Conservation (phyloP, 2,888 invertebrate species). For the Herminia tarsipennalis region DNA sequence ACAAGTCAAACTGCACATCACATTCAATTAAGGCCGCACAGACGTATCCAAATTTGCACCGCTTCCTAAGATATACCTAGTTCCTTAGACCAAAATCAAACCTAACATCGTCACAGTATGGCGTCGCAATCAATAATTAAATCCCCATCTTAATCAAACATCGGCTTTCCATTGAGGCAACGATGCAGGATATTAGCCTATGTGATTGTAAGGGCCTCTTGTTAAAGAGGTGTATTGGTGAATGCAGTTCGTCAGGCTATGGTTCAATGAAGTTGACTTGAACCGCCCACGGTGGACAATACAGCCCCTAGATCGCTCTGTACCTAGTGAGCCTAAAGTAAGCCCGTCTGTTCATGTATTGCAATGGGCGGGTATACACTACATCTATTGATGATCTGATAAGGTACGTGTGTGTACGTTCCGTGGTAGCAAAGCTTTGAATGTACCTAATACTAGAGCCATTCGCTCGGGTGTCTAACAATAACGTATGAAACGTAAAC, state of each 20-base stretch:
- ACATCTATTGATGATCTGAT: conserved; percentile 4
- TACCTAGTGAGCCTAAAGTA: neutral
- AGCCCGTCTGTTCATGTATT: neutral
- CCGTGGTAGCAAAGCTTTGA: neutral
- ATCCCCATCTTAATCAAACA: conserved; percentile 4
- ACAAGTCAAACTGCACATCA: too few species aligned
- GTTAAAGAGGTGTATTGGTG: neutral
- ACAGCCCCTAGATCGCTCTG: neutral
- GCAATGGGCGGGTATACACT: neutral
- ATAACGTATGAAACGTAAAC: neutral
- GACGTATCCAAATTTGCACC: too few species aligned
- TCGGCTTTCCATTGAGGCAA: neutral
- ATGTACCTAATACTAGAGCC: neutral
- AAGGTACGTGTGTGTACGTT: neutral
- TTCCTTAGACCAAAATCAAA: too few species aligned
- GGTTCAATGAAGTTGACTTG: conserved; percentile 3
- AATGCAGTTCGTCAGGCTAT: neutral
- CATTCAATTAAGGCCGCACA: too few species aligned
- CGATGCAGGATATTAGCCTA: conserved; percentile 5
- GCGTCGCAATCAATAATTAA: conserved; percentile 3
- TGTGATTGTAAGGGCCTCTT: conserved; percentile 4
- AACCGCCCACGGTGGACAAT: conserved; percentile 2
- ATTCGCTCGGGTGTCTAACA: neutral
- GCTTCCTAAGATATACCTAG: neutral
- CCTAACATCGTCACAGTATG: too few species aligned